Evolutionary conservation across 2,113 vertebrate genomes (phyloP).

Genomic region (Callospermophilus lateralis): DNA sequence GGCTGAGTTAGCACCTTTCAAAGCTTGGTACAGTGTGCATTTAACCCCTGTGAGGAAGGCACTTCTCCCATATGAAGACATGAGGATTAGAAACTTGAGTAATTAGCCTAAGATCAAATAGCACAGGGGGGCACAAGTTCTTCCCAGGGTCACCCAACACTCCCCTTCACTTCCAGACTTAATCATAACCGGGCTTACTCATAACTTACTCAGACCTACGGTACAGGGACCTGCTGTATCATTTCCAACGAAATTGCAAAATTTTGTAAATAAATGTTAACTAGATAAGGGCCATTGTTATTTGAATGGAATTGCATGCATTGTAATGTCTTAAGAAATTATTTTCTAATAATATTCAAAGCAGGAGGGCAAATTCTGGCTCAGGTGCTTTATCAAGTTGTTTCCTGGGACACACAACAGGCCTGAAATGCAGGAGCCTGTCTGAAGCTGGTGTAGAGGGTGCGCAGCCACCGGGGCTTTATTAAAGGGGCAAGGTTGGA

Average conservation of each 20-base stretch:
- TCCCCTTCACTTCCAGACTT: background rate
- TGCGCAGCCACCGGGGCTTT: too few relatives aligned
- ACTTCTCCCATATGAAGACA: background rate
- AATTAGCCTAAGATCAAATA: background rate
- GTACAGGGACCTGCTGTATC: background rate
- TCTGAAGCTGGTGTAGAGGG: too few relatives aligned
- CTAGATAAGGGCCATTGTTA: rapidly evolving
- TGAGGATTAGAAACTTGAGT: rapidly evolving
- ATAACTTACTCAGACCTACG: background rate
- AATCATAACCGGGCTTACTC: background rate
- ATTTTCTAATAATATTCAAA: background rate
- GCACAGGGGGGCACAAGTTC: too few relatives aligned
- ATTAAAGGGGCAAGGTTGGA: background rate
- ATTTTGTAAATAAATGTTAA: background rate
- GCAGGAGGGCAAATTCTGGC: rapidly evolving
- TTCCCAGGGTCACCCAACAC: background rate
- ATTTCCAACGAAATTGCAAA: background rate
- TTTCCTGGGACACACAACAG: background rate
- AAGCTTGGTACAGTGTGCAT: rapidly evolving
- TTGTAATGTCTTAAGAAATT: rapidly evolving
- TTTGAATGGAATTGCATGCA: background rate
- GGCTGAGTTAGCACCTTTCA: background rate
- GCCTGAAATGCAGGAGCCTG: rapidly evolving
- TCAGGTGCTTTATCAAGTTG: too few relatives aligned
- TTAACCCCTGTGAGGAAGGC: rapidly evolving